phyloP scores from a whole-genome alignment of 2,113 vertebrate species.

The Podarcis raffonei region DNA sequence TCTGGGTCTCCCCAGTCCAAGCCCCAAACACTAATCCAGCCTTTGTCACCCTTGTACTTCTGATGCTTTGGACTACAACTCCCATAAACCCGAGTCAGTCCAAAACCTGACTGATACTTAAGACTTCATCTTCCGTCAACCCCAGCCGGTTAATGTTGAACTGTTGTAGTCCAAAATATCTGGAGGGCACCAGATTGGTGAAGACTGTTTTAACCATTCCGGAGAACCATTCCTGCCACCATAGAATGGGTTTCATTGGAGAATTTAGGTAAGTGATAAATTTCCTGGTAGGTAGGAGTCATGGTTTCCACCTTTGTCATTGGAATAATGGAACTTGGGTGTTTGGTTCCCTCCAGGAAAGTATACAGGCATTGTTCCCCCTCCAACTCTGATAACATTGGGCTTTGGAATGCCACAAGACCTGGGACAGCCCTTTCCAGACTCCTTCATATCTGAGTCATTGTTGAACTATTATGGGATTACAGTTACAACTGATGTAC shows the following conservation, averaged over 20 bases:
- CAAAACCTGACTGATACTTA: no score
- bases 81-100: no score
- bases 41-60: no score
- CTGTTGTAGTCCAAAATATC: no score
- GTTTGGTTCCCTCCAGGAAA: not conserved
- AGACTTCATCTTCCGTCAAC: not conserved
- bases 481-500: not conserved
- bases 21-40: not conserved
- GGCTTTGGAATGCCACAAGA: not conserved
- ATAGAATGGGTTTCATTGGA: not conserved
- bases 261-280: not conserved
- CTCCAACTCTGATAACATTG: not conserved
- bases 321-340: not conserved
- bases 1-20: not conserved
- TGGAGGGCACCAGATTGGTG: no score
- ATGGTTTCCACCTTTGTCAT: not conserved
- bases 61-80: not conserved
- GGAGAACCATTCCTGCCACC: not conserved
- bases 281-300: not conserved
- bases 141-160: no score
- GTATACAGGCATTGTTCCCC: not conserved
- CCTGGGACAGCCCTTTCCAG: not conserved
- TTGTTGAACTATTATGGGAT: not conserved
- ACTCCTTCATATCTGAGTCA: not conserved
- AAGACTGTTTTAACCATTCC: not conserved